These are phyloP conservation scores for Camponotus vicinus DNA, from an alignment of 1,140 invertebrate species.

Conservation along the genomic window DNA sequence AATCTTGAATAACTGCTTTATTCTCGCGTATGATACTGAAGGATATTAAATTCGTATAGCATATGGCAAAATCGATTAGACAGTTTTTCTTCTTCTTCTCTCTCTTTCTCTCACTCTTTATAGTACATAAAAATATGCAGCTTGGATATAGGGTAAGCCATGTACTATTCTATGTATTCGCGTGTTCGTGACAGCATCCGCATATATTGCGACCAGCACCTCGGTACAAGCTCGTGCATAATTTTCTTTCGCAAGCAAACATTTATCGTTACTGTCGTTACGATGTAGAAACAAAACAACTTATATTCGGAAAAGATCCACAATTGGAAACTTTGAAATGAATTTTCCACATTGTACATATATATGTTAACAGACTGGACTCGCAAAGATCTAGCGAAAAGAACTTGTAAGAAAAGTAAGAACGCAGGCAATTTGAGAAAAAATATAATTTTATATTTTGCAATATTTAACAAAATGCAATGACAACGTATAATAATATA, in stretches of 20 bases:
- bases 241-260: conserved; percentile 26
- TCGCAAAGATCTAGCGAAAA: neutral
- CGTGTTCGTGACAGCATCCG: neutral
- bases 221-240: neutral
- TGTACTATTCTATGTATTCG: conserved; percentile 2
- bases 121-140: neutral
- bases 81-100: neutral
- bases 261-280: conserved; percentile 22
- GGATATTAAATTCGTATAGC: neutral
- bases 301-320: neutral
- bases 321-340: neutral
- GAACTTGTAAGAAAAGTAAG: neutral
- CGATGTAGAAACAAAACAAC: neutral
- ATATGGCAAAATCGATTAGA: neutral
- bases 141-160: neutral
- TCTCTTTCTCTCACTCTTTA: neutral
- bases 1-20: neutral
- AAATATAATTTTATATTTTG: conserved; percentile 22
- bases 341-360: neutral
- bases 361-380: neutral
- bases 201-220: neutral
- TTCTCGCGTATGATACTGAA: neutral
- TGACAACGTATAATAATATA: neutral
- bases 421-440: neutral
- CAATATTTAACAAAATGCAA: conserved; percentile 19